Base-by-base conservation (phyloP, 1,140 invertebrate genomes). In the Nasonia giraulti region DNA sequence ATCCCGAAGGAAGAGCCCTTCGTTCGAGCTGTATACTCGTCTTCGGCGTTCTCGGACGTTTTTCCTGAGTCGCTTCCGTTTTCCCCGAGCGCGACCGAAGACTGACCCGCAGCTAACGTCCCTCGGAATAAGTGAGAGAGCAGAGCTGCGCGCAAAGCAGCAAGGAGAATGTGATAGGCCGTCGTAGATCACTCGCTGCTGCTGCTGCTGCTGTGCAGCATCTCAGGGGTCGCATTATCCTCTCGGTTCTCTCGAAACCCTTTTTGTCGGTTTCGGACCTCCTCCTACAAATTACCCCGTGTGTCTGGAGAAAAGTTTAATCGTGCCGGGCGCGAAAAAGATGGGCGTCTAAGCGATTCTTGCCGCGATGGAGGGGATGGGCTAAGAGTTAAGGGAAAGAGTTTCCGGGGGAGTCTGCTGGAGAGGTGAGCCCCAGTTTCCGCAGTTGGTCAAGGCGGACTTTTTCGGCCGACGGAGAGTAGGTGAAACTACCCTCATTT, bases 151-250 rank as follows among this genome's bases (percentile, higher is more conserved):
- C 33, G 14, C 73, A 12, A 10, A 14, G 27, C 4, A 81, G 80
- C n/a, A 17, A 62, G 55, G 87, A 87, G 86, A 87, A 87, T 89
- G 87, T 86, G 90, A 89, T 89, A 89, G 88, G 87, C 62, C 40
- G 87, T 85, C 88, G 91, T 92, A 92, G 89, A 92, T 92, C 90
- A 92, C 90, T 90, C 89, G 88, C 88, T 88, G 87, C 55, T 75
- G 80, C 88, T 88, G 87, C 55, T 62, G 17, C 55, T 50, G 47
- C 47, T 62, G 6, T 62, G 89, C 80, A 23, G 73, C 90, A 91
- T 91, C 91, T 92, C 91, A 91, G 87, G 91, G 91, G 91, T 91
- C 91, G 86, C 89, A 92, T 92, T 92, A 92, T 87, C 88, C 86
- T 84, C 82, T 84, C 85, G 55, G 14, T 71, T 50, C 87, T 86